A percentile compares a stretch with the other conserved stretches of the same genome.
Evolutionary conservation across 64 coral and sea anemone genomes (phyloP).

Genomic region (Actinia tenebrosa): DNA sequence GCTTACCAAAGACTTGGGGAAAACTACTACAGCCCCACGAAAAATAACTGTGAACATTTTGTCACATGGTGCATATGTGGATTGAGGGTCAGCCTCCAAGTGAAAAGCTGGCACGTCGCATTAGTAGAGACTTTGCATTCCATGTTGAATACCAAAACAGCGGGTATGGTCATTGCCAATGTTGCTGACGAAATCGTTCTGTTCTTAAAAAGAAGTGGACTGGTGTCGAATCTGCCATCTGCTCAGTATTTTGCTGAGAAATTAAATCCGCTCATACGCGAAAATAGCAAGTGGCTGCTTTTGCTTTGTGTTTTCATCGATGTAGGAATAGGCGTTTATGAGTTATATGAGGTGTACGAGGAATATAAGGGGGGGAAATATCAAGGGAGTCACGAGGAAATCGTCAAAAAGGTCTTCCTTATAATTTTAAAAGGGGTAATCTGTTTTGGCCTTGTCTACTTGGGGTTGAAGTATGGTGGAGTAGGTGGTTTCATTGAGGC

Average conservation of each 20-base stretch:
- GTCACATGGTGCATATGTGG: conserved; percentile 58
- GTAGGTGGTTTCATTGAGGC: neutral
- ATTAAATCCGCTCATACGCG: too few species aligned
- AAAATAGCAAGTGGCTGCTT: too few species aligned
- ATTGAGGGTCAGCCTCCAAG: conserved; percentile 42
- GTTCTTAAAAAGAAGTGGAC: neutral
- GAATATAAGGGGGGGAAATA: too few species aligned
- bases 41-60: conserved; percentile 64
- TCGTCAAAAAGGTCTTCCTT: too few species aligned
- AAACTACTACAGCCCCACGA: conserved; percentile 15
- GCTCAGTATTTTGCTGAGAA: too few species aligned
- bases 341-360: too few species aligned
- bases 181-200: neutral
- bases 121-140: neutral
- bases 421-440: too few species aligned
- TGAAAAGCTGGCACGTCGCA: neutral
- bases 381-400: too few species aligned
- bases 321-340: neutral
- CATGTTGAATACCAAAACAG: neutral
- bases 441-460: too few species aligned
- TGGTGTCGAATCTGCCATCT: too few species aligned
- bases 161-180: neutral
- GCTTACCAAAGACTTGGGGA: conserved; percentile 1
- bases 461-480: too few species aligned
- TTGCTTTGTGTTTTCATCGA: neutral